Conservation (phyloP, 2,888 invertebrate species). For the Ctena decussata region DNA sequence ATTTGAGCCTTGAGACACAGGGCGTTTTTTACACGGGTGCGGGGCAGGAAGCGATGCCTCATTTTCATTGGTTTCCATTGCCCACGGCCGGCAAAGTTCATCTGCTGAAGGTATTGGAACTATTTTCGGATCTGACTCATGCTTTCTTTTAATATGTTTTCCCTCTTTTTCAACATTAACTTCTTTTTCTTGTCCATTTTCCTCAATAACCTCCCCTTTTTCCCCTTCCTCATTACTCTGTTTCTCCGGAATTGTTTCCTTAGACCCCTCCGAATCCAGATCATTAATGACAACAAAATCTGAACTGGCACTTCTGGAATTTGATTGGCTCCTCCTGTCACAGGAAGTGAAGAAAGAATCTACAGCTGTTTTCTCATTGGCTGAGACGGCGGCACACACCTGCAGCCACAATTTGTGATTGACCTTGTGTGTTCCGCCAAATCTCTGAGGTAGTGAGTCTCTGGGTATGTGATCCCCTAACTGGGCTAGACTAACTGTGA, state of each 20-base stretch:
- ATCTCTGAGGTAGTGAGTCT: constrained; percentile 94
- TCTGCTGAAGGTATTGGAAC: constrained; percentile 1
- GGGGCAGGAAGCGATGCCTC: constrained; percentile 32
- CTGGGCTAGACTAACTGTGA: constrained; percentile 97
- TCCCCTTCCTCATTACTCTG: constrained; percentile 89
- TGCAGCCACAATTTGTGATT: constrained; percentile 97
- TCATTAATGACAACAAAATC: constrained; percentile 78
- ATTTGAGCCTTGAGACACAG: constrained; percentile 72
- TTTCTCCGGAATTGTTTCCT: constrained; percentile 88
- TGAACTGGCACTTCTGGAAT: constrained; percentile 75
- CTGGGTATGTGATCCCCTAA: constrained; percentile 95
- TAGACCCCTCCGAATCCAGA: constrained; percentile 81
- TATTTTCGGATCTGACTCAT: constrained; percentile 56
- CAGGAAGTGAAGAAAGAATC: constrained; percentile 76
- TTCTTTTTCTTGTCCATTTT: constrained; percentile 73
- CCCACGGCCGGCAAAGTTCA: constrained; percentile 15
- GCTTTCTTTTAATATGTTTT: constrained; percentile 63
- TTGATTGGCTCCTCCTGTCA: constrained; percentile 48
- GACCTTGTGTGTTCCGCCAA: constrained; percentile 94
- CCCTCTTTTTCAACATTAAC: constrained; percentile 69
- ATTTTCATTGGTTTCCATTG: constrained; percentile 40
- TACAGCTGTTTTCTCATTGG: constrained; percentile 69
- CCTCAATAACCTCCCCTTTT: constrained; percentile 78
- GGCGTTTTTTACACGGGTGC: constrained; percentile 78
- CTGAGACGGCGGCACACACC: constrained; percentile 85